phyloP scores from a whole-genome alignment of 2,888 invertebrate genomes.

The Dynastes tityus region DNA sequence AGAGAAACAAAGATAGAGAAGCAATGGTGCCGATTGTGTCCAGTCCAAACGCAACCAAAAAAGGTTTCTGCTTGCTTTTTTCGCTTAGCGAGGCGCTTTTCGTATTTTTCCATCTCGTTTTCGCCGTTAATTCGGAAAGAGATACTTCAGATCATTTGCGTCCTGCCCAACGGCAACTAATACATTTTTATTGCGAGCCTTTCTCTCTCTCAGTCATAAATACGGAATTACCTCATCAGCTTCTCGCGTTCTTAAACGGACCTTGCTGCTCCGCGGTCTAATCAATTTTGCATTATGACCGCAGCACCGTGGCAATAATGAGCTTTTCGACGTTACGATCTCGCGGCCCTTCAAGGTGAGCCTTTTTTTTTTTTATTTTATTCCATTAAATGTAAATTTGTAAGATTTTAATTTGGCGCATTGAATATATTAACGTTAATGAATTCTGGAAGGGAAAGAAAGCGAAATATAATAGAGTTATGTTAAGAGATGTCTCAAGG shows the following conservation, averaged over 20 bases:
- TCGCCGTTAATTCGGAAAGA: background rate
- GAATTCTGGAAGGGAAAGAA: background rate
- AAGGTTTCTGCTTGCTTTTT: background rate
- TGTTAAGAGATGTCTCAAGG: conserved; percentile 1
- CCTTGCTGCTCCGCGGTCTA: background rate
- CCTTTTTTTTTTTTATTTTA: no score
- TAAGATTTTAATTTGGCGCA: background rate
- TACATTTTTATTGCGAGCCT: conserved; percentile 8
- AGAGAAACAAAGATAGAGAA: background rate
- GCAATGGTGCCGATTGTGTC: background rate
- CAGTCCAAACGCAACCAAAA: background rate
- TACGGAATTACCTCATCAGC: conserved; percentile 13
- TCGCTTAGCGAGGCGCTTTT: background rate
- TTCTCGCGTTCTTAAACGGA: background rate
- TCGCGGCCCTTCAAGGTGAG: no score
- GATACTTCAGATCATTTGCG: background rate
- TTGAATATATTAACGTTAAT: background rate
- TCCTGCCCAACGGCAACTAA: background rate
- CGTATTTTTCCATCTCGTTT: background rate
- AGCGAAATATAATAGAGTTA: conserved; percentile 7
- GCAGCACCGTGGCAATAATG: conserved; percentile 3
- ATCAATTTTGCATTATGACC: background rate
- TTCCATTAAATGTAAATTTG: no score
- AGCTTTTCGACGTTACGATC: background rate
- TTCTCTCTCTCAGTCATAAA: background rate